Conservation (phyloP, 2,888 invertebrate genomes). For the Octonoba sinensis region DNA sequence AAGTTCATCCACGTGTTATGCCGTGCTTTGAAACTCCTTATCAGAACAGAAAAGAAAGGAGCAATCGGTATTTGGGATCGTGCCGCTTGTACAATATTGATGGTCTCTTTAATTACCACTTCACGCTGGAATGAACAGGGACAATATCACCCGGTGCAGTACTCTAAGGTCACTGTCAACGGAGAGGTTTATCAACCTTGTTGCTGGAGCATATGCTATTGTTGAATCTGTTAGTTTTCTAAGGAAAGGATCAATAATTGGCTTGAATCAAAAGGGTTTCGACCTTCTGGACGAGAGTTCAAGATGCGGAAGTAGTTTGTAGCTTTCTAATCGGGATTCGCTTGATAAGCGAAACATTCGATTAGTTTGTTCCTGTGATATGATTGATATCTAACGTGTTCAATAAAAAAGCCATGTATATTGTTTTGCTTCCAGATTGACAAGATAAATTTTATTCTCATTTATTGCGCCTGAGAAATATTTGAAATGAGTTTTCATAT, state of each 20-base stretch:
- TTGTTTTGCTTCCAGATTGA: too few relatives aligned
- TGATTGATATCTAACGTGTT: too few relatives aligned
- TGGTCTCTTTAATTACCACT: constrained; percentile 25
- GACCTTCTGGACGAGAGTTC: neutral
- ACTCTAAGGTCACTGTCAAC: constrained; percentile 22
- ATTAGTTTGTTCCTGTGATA: too few relatives aligned
- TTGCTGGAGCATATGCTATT: neutral
- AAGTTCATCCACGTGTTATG: constrained; percentile 2
- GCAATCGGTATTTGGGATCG: neutral
- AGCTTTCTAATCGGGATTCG: too few relatives aligned
- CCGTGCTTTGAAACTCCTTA: neutral
- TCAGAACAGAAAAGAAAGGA: neutral
- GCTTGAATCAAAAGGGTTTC: neutral
- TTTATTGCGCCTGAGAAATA: too few relatives aligned
- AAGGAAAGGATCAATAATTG: constrained; percentile 5
- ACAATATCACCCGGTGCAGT: constrained; percentile 21
- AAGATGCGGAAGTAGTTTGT: neutral
- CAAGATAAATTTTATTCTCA: too few relatives aligned
- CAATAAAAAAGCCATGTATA: too few relatives aligned
- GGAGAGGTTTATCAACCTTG: constrained; percentile 10
- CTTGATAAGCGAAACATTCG: too few relatives aligned
- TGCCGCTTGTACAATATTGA: neutral
- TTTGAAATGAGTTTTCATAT: too few relatives aligned
- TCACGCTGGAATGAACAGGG: constrained; percentile 17
- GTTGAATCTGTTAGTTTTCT: neutral